Evolutionary conservation across 2,113 vertebrate species (phyloP).

Genomic region (Planiliza haematocheilus): DNA sequence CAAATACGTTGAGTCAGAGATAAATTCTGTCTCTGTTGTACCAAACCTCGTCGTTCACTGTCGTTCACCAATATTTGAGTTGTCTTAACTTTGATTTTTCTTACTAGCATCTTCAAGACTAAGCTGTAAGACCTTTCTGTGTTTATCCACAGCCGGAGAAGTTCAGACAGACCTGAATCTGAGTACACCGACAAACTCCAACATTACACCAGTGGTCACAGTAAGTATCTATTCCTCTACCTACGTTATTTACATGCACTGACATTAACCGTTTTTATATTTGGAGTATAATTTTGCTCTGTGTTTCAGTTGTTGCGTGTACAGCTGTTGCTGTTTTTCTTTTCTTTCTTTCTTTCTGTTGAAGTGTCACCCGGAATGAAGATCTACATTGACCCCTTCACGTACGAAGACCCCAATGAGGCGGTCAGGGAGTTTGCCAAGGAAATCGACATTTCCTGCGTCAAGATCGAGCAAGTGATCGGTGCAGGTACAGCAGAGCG

Average conservation of each 20-base stretch:
- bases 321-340: slow-evolving; percentile 46
- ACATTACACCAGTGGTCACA: slow-evolving; percentile 97
- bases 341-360: slow-evolving; percentile 59
- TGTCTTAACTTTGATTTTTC: too few species aligned
- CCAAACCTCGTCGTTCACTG: too few species aligned
- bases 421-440: slow-evolving; percentile 96
- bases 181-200: slow-evolving; percentile 98
- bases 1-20: too few species aligned
- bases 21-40: too few species aligned
- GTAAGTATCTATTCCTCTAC: slow-evolving; percentile 83
- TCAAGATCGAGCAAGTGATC: slow-evolving; percentile 98
- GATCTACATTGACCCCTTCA: slow-evolving; percentile 92
- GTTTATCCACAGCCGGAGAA: slow-evolving; percentile 88
- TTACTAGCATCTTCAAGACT: neutral
- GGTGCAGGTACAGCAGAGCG: slow-evolving; percentile 88
- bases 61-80: too few species aligned
- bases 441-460: slow-evolving; percentile 96
- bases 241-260: neutral
- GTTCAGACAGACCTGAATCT: slow-evolving; percentile 90
- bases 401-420: slow-evolving; percentile 90
- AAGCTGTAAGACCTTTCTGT: slow-evolving; percentile 44
- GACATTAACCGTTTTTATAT: neutral
- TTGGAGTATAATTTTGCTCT: neutral
- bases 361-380: slow-evolving; percentile 94
- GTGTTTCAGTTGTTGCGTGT: slow-evolving; percentile 1